These are phyloP conservation scores for Trididemnum miniatum DNA, from an alignment of 23 tunicate genomes.

Conservation along the genomic window DNA sequence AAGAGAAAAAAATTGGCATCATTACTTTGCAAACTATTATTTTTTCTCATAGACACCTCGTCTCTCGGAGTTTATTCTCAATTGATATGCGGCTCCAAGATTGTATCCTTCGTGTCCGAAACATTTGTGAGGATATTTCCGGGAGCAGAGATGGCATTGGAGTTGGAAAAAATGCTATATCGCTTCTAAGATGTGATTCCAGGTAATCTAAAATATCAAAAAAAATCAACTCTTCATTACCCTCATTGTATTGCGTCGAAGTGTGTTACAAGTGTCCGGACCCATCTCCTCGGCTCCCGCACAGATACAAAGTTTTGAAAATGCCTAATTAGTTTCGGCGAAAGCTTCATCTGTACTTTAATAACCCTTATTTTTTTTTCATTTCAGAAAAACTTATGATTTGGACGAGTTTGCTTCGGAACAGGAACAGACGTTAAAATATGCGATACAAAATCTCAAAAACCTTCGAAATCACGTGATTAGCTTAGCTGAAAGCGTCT, in stretches of 20 bases:
- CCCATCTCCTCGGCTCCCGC: too few relatives aligned
- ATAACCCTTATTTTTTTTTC: not conserved
- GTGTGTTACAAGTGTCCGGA: too few relatives aligned
- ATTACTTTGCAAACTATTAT: too few relatives aligned
- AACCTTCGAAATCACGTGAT: conserved; percentile 42
- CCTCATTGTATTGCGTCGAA: too few relatives aligned
- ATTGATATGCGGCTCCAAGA: conserved; percentile 55
- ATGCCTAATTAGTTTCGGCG: too few relatives aligned
- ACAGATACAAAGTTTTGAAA: too few relatives aligned
- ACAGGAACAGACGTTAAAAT: conserved; percentile 37
- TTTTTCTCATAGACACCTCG: too few relatives aligned
- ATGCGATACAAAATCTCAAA: conserved; percentile 30
- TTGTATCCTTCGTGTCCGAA: conserved; percentile 53
- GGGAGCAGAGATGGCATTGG: conserved; percentile 90
- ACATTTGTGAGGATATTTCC: conserved; percentile 80
- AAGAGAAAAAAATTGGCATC: too few relatives aligned
- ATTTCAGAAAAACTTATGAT: conserved; percentile 65
- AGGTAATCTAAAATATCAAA: too few relatives aligned
- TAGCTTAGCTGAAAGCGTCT: conserved; percentile 28
- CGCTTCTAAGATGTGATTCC: conserved; percentile 61
- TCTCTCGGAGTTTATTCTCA: conserved; percentile 33
- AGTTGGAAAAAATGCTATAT: conserved; percentile 58
- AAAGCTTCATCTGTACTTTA: too few relatives aligned
- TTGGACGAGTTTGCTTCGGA: conserved; percentile 63
- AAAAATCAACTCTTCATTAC: too few relatives aligned